phyloP scores from a whole-genome alignment of 1,140 invertebrate species.

The Pararge aegeria region DNA sequence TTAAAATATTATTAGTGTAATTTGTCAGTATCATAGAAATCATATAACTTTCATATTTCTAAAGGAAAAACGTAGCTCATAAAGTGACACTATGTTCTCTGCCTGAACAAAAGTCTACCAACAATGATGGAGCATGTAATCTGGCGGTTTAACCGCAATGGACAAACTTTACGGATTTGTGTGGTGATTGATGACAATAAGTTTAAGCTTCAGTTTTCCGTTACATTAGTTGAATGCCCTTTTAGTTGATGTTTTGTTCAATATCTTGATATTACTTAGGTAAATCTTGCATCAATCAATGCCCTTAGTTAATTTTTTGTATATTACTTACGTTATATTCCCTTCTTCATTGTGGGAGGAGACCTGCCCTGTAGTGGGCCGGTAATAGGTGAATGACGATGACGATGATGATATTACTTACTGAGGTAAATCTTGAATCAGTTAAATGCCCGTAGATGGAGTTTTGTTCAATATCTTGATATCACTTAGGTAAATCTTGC shows the following conservation, averaged over 20 bases:
- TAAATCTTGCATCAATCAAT: neutral
- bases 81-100: no score
- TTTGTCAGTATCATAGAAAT: no score
- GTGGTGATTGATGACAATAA: constrained; percentile 5
- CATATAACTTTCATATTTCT: no score
- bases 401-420: no score
- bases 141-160: neutral
- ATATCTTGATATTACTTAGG: neutral
- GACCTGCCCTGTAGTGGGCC: no score
- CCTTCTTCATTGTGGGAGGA: no score
- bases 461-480: neutral
- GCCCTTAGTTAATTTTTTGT: no score
- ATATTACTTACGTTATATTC: no score
- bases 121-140: constrained; percentile 2
- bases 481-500: neutral
- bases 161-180: constrained; percentile 4
- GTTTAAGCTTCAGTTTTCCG: constrained; percentile 1
- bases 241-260: neutral
- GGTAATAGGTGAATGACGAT: no score
- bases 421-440: no score
- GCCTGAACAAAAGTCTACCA: constrained; percentile 1
- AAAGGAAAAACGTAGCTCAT: no score
- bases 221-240: neutral
- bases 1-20: no score
- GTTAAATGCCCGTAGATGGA: neutral